Evolutionary conservation across 92 coral and sea anemone genomes (phyloP).

Genomic region (Heteractis magnifica): DNA sequence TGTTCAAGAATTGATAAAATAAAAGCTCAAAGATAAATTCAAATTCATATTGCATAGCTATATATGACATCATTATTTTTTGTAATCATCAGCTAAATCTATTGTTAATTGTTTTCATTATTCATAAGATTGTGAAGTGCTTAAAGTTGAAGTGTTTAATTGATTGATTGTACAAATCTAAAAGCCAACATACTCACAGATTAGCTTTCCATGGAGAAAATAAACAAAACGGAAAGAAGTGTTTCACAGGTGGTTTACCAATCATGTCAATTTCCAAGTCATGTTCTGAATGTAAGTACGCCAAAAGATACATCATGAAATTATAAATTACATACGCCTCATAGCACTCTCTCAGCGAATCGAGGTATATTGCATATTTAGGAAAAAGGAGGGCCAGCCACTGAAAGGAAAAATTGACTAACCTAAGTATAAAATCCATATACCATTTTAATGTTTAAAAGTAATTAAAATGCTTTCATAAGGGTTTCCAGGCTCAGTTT

Average conservation of each 20-base stretch:
- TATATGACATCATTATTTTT: too few species aligned
- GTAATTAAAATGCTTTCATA: not conserved
- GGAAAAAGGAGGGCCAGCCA: constrained; percentile 96
- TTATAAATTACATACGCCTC: constrained; percentile 89
- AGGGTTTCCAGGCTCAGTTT: too few species aligned
- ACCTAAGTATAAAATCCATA: not conserved
- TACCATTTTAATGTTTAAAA: not conserved
- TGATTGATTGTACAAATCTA: constrained; percentile 35
- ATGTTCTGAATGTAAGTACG: constrained; percentile 64
- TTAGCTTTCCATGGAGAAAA: constrained; percentile 83
- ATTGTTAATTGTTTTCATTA: too few species aligned
- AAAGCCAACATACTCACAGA: constrained; percentile 44
- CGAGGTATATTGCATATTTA: constrained; percentile 83
- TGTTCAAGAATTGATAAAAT: too few species aligned
- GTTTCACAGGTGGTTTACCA: constrained; percentile 69
- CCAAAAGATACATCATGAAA: constrained; percentile 77
- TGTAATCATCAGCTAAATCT: too few species aligned
- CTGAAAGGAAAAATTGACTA: constrained; percentile 39
- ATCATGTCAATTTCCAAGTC: constrained; percentile 64
- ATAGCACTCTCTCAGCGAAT: constrained; percentile 88
- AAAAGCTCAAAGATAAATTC: too few species aligned
- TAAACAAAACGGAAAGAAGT: constrained; percentile 81
- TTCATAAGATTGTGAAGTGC: too few species aligned
- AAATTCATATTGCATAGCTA: too few species aligned
- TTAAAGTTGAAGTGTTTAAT: constrained; percentile 40